phyloP scores from a whole-genome alignment of 2,888 invertebrate species.

The Eutolmus rufibarbis region DNA sequence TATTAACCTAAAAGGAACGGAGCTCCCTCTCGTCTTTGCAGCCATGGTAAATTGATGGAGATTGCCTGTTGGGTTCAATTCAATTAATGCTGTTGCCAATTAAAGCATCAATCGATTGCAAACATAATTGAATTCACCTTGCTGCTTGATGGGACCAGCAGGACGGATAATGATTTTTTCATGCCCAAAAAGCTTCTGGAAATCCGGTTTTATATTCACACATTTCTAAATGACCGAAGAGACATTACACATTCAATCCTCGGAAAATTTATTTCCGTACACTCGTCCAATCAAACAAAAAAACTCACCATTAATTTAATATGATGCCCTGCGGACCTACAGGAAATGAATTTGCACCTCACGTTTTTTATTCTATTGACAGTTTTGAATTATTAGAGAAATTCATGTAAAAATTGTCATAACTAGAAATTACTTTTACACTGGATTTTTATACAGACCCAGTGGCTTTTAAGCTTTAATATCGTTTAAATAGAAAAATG shows the following conservation, averaged over 20 bases:
- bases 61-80: constrained; percentile 30
- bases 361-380: neutral
- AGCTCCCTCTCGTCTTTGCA: neutral
- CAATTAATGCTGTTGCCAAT: constrained; percentile 34
- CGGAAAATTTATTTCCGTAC: neutral
- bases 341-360: neutral
- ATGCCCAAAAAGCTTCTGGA: neutral
- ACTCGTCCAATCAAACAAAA: neutral
- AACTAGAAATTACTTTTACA: neutral
- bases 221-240: neutral
- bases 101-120: constrained; percentile 39
- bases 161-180: neutral
- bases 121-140: constrained; percentile 35
- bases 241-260: neutral
- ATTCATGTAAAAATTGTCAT: neutral
- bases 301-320: neutral
- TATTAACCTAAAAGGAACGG: neutral
- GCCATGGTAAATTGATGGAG: constrained; percentile 11
- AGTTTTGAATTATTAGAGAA: neutral
- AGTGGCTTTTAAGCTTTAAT: neutral
- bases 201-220: neutral
- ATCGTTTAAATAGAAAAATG: neutral
- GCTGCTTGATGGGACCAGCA: neutral
- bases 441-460: neutral
- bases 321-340: neutral